Evolutionary conservation across 2,797 vertebrate genomes (phyloP), one percentile per base, ranked within the genome.

Genomic region (Lepus townsendii): DNA sequence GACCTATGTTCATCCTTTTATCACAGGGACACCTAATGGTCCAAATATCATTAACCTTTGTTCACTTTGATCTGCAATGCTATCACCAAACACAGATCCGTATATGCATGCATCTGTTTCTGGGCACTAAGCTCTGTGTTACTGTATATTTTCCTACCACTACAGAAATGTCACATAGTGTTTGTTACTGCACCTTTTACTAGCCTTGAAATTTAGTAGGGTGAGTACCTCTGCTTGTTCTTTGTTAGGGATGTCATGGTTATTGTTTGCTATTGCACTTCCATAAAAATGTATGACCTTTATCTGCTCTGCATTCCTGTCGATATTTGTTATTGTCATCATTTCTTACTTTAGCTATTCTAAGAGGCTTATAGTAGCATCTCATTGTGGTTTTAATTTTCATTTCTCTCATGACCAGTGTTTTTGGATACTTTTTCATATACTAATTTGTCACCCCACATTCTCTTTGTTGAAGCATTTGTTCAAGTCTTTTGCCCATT

Each of bases 401-500:
- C 50, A 47, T 54, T 84, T 89, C 38, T 30, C 14, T 32, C 71
- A 17, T 63, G n/a, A 62, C 73, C 60, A 71, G 62, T 47, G 20
- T 66, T 42, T 17, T 42, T 52, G 32, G 69, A 63, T 26, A 69
- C 50, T 52, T 76, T 77, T 88, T 92, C 54, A 69, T 38, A 22
- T n/a, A 38, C 69, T 62, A 66, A 76, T 38, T 77, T 83, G 38
- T 19, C 35, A 72, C 20, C n/a, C 27, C 54, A 20, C 42, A 79
- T 68, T 14, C 42, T 85, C 50, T 79, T 20, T n/a, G 76, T 47
- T 38, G 65, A 75, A 84, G 32, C 26, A 7, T 35, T 65, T 80
- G 54, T 69, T 94, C 38, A 91, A 83, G 50, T 35, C 47, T 84
- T 95, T 78, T 79, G 30, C 47, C 50, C 30, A 62, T 27, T 9